A percentile compares a stretch with the other conserved stretches of the same genome.
Conservation (phyloP, 2,797 vertebrate genomes). For the Melanotaenia trifasciata region DNA sequence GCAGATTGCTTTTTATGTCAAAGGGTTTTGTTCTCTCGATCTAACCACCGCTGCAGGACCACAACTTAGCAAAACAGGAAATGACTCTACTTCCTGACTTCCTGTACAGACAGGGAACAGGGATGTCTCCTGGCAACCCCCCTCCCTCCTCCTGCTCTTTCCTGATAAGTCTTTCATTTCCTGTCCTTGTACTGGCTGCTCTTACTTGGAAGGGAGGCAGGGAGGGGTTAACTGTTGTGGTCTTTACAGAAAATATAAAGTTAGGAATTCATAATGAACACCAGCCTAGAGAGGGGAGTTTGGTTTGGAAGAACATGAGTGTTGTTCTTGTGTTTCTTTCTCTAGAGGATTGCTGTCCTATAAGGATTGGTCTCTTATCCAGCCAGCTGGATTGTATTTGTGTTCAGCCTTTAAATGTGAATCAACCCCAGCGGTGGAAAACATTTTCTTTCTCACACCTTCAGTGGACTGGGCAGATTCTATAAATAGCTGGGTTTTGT, state of each 20-base stretch:
- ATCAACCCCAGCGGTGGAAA: constrained; percentile 15
- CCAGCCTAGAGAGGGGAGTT: constrained; percentile 7
- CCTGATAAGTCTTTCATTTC: constrained; percentile 75
- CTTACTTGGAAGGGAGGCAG: constrained; percentile 10
- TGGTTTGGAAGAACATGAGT: constrained; percentile 12
- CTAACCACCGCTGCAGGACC: constrained; percentile 60
- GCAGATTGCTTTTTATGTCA: constrained; percentile 49
- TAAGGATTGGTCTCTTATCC: constrained; percentile 34
- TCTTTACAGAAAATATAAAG: constrained; percentile 56
- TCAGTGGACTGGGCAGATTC: constrained; percentile 36
- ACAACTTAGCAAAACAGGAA: constrained; percentile 85
- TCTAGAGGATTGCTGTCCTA: constrained; percentile 6
- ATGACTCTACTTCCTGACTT: constrained; percentile 81
- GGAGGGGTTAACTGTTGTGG: constrained; percentile 37
- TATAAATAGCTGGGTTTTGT: constrained; percentile 69
- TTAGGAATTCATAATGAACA: constrained; percentile 27
- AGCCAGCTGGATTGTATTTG: constrained; percentile 43
- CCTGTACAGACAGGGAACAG: constrained; percentile 79
- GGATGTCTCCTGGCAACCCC: constrained; percentile 67
- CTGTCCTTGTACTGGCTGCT: constrained; percentile 58
- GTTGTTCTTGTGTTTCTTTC: constrained; percentile 1
- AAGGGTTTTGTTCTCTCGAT: constrained; percentile 62
- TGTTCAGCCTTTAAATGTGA: constrained; percentile 37
- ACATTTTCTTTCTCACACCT: constrained; percentile 46
- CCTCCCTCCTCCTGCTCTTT: constrained; percentile 31